phyloP scores from a whole-genome alignment of 92 coral and sea anemone genomes.

The Virgularia gustaviana region DNA sequence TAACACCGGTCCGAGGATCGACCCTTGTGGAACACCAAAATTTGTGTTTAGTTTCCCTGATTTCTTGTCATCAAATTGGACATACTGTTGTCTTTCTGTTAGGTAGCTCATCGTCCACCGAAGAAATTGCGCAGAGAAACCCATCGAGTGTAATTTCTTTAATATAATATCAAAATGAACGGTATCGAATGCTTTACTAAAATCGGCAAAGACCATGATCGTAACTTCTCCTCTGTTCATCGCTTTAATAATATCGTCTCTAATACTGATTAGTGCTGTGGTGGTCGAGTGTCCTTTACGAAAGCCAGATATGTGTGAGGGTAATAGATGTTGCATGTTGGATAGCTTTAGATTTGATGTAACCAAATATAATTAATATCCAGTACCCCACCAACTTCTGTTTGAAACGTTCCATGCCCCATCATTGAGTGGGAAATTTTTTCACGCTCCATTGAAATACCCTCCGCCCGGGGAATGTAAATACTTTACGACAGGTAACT shows the following conservation, averaged over 20 bases:
- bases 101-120: constrained; percentile 31
- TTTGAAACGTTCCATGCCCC: no score
- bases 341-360: no score
- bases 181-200: constrained; percentile 17
- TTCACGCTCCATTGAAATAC: no score
- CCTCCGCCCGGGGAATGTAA: no score
- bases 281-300: constrained; percentile 16
- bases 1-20: no score
- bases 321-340: constrained; percentile 13
- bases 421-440: no score
- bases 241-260: constrained; percentile 18
- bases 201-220: constrained; percentile 17
- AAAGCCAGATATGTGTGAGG: constrained; percentile 9
- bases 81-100: constrained; percentile 33
- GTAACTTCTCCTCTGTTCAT: constrained; percentile 27
- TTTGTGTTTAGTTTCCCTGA: constrained; percentile 29
- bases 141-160: constrained; percentile 32
- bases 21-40: constrained; percentile 28
- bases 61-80: constrained; percentile 42
- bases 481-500: no score
- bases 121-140: constrained; percentile 34
- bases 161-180: constrained; percentile 25
- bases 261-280: constrained; percentile 10
- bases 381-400: no score
- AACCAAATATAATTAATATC: no score